A percentile compares a stretch with the other conserved stretches of the same genome.
Evolutionary conservation across 2,888 invertebrate species (phyloP).

Genomic region (Nysson spinosus): DNA sequence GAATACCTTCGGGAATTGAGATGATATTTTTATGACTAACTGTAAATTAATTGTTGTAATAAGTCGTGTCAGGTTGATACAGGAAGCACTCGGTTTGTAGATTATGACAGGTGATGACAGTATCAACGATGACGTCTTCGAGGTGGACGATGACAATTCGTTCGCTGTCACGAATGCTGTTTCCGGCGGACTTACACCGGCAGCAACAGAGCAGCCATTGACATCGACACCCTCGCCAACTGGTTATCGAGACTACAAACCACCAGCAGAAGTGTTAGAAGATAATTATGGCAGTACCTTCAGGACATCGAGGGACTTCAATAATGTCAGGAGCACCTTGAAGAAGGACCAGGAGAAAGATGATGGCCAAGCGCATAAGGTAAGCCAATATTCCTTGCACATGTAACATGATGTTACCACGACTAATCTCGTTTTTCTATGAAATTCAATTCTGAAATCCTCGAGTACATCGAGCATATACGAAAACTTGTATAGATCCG

Average conservation of each 20-base stretch:
- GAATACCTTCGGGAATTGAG: too few species aligned
- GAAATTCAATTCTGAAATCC: too few species aligned
- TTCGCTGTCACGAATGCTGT: slow-evolving; percentile 16
- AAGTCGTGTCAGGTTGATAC: too few species aligned
- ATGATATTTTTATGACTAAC: too few species aligned
- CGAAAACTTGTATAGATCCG: too few species aligned
- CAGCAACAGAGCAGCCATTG: slow-evolving; percentile 37
- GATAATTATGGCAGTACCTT: slow-evolving; percentile 62
- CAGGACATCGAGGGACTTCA: slow-evolving; percentile 45
- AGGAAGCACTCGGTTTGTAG: slow-evolving; percentile 65
- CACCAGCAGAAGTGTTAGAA: slow-evolving; percentile 83
- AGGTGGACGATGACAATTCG: slow-evolving; percentile 79
- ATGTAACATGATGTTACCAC: too few species aligned
- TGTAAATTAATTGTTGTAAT: too few species aligned
- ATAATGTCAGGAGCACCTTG: slow-evolving; percentile 37
- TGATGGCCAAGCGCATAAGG: slow-evolving; percentile 70
- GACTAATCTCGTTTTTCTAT: too few species aligned
- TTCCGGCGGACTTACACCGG: slow-evolving; percentile 45
- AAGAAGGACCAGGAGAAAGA: slow-evolving; percentile 61
- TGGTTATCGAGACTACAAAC: slow-evolving; percentile 88
- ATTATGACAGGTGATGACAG: slow-evolving; percentile 85
- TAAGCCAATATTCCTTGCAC: slow-evolving; percentile 10
- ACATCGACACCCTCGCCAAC: slow-evolving; percentile 84
- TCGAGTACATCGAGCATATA: too few species aligned
- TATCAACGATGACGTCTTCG: slow-evolving; percentile 92